Conservation (phyloP, 2,888 invertebrate genomes). For the Amorpha juglandis region DNA sequence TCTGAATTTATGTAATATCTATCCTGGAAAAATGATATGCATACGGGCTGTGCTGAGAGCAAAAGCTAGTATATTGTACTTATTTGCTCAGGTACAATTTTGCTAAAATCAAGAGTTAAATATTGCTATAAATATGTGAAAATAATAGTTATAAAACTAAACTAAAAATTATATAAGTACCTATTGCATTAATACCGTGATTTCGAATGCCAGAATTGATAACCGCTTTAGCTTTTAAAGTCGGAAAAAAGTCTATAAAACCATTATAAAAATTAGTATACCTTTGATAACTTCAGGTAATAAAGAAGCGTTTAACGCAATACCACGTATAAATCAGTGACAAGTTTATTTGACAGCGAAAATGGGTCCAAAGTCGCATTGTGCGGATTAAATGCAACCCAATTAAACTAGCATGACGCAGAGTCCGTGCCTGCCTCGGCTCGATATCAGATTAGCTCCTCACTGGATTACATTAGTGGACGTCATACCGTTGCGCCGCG, state of each 20-base stretch:
- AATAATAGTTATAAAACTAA: too few species aligned
- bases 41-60: too few species aligned
- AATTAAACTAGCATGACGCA: conserved; percentile 66
- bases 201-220: too few species aligned
- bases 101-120: too few species aligned
- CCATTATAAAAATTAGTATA: background rate
- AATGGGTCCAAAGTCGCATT: conserved; percentile 76
- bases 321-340: conserved; percentile 31
- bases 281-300: background rate
- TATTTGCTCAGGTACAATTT: too few species aligned
- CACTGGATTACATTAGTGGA: conserved; percentile 71
- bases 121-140: too few species aligned
- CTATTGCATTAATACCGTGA: too few species aligned
- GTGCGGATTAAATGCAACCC: conserved; percentile 78
- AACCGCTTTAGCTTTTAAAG: background rate
- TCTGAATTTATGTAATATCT: too few species aligned
- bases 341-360: conserved; percentile 64
- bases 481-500: conserved; percentile 51
- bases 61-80: too few species aligned
- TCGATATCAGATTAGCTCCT: conserved; percentile 80
- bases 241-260: background rate
- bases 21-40: too few species aligned
- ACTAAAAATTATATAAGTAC: too few species aligned
- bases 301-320: conserved; percentile 6
- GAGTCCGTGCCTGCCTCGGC: conserved; percentile 67